These are phyloP conservation scores for Nephrotoma flavescens DNA, from an alignment of 2,888 invertebrate genomes.

Conservation along the genomic window DNA sequence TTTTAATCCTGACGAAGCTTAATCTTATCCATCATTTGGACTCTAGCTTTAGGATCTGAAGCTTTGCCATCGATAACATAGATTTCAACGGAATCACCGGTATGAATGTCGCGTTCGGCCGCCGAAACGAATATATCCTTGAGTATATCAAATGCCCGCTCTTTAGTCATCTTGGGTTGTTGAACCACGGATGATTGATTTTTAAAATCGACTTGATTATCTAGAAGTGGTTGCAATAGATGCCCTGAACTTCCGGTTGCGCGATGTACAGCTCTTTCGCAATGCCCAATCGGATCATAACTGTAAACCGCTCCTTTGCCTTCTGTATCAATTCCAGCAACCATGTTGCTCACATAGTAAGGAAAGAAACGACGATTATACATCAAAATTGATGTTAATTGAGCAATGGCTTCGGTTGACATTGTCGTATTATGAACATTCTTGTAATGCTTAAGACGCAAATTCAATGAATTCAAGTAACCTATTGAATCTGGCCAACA, in stretches of 20 bases:
- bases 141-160: constrained; percentile 69
- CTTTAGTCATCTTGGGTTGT: constrained; percentile 49
- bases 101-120: constrained; percentile 94
- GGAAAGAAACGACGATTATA: constrained; percentile 98
- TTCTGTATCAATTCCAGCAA: constrained; percentile 85
- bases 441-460: constrained; percentile 87
- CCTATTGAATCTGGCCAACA: constrained; percentile 97
- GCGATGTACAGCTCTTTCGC: constrained; percentile 67
- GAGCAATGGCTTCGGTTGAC: constrained; percentile 84
- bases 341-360: constrained; percentile 87
- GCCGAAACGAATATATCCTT: constrained; percentile 97
- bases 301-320: constrained; percentile 91
- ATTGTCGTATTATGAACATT: constrained; percentile 89
- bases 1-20: background rate
- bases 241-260: constrained; percentile 87
- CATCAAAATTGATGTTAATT: constrained; percentile 89
- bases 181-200: constrained; percentile 53
- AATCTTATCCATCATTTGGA: background rate
- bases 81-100: constrained; percentile 81
- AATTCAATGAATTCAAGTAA: constrained; percentile 65
- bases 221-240: constrained; percentile 84
- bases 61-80: constrained; percentile 26
- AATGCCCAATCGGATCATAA: constrained; percentile 96
- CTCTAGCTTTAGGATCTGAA: background rate
- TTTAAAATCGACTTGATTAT: constrained; percentile 86